A percentile compares a stretch with the other conserved stretches of the same genome.
Conservation (phyloP, 2,797 vertebrate species). For the Hoplostethus atlanticus region DNA sequence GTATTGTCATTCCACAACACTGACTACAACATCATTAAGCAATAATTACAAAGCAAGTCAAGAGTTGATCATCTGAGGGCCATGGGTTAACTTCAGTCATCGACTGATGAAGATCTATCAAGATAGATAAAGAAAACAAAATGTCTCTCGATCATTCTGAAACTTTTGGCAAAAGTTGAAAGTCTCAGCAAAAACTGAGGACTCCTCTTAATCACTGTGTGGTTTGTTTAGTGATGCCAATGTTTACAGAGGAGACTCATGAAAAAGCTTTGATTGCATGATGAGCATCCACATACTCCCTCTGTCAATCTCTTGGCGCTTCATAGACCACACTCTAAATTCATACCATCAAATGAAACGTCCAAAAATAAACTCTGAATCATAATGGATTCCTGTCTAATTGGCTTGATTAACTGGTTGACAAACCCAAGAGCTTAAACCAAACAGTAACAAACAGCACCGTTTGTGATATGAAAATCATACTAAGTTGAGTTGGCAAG, state of each 20-base stretch:
- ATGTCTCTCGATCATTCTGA: slow-evolving; percentile 75
- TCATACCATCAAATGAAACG: slow-evolving; percentile 60
- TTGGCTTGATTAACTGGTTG: slow-evolving; percentile 56
- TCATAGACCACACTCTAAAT: slow-evolving; percentile 50
- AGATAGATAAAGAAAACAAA: slow-evolving; percentile 73
- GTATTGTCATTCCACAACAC: slow-evolving; percentile 30
- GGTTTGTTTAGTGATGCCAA: slow-evolving; percentile 75
- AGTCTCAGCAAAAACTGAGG: slow-evolving; percentile 69
- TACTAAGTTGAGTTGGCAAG: slow-evolving; percentile 35
- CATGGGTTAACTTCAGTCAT: slow-evolving; percentile 57
- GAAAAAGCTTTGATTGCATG: slow-evolving; percentile 78
- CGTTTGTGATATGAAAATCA: slow-evolving; percentile 51
- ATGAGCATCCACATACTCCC: slow-evolving; percentile 63
- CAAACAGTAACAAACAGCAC: slow-evolving; percentile 40
- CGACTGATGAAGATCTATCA: slow-evolving; percentile 71
- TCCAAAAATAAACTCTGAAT: slow-evolving; percentile 63
- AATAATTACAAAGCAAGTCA: slow-evolving; percentile 55
- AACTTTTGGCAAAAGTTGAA: slow-evolving; percentile 80
- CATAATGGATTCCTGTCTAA: slow-evolving; percentile 51
- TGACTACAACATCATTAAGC: slow-evolving; percentile 47
- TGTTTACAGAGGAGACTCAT: slow-evolving; percentile 82
- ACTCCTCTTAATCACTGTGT: slow-evolving; percentile 78
- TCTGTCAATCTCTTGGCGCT: slow-evolving; percentile 62
- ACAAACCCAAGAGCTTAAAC: slow-evolving; percentile 52
- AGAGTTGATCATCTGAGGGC: slow-evolving; percentile 50